phyloP scores from a whole-genome alignment of 2,888 invertebrate genomes.

The Cephonodes hylas region DNA sequence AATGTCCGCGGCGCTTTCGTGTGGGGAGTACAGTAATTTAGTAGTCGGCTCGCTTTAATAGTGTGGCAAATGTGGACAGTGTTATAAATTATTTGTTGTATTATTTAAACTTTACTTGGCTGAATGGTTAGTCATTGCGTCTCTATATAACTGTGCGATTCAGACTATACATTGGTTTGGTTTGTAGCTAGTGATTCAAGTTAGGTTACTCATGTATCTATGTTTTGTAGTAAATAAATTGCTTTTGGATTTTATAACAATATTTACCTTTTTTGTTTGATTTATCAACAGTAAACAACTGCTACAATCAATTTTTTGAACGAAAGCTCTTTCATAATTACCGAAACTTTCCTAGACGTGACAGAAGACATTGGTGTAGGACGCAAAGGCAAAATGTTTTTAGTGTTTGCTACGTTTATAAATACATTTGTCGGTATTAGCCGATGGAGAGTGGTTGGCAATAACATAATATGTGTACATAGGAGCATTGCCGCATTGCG shows the following conservation, averaged over 20 bases:
- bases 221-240: not conserved
- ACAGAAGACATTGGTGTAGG: constrained; percentile 26
- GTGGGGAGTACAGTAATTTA: constrained; percentile 11
- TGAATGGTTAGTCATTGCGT: constrained; percentile 4
- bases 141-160: not conserved
- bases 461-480: constrained; percentile 67
- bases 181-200: not conserved
- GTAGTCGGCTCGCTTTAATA: constrained; percentile 6
- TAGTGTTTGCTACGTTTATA: constrained; percentile 39
- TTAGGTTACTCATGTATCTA: too few species aligned
- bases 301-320: too few species aligned
- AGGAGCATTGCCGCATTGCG: constrained; percentile 77
- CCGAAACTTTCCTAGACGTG: constrained; percentile 15
- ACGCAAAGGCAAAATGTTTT: constrained; percentile 26
- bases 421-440: constrained; percentile 56
- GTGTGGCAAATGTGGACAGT: constrained; percentile 13
- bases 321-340: constrained; percentile 11
- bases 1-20: constrained; percentile 20
- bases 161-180: not conserved
- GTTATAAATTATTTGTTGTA: constrained; percentile 10
- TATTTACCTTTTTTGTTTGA: too few species aligned
- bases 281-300: too few species aligned
- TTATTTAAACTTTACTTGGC: not conserved
- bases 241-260: not conserved
- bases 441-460: constrained; percentile 59